A percentile compares a stretch with the other conserved stretches of the same genome.
phyloP scores from a whole-genome alignment of 2,888 invertebrate species.

The Sepiola atlantica region DNA sequence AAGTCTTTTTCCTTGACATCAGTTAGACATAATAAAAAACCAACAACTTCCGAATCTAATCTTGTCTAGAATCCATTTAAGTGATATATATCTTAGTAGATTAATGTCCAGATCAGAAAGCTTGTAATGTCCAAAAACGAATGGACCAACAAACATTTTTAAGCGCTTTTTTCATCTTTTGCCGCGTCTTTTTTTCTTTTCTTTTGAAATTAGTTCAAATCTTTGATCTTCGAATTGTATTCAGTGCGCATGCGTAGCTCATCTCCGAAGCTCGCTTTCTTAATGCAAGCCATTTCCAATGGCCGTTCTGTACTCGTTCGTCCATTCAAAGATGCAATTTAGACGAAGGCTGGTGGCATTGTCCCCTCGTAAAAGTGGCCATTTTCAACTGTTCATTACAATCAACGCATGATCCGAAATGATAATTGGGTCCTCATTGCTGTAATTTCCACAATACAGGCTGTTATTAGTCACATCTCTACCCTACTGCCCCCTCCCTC shows the following conservation, averaged over 20 bases:
- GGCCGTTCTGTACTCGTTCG: background rate
- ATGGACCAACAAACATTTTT: background rate
- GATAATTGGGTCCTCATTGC: background rate
- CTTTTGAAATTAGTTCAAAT: background rate
- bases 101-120: too few relatives aligned
- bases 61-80: too few relatives aligned
- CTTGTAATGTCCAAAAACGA: too few relatives aligned
- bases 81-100: too few relatives aligned
- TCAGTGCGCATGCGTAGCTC: background rate
- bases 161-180: too few relatives aligned
- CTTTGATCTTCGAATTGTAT: background rate
- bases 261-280: background rate
- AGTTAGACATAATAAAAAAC: too few relatives aligned
- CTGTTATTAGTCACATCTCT: background rate
- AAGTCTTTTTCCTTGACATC: too few relatives aligned
- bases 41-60: too few relatives aligned
- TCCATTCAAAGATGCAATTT: background rate
- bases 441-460: background rate
- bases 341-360: background rate
- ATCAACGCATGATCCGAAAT: background rate
- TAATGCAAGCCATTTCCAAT: background rate
- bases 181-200: background rate
- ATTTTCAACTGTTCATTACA: background rate
- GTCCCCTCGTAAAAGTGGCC: background rate
- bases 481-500: background rate